Evolutionary conservation across 2,797 vertebrate genomes (phyloP), one percentile per base, ranked within the genome.

Genomic region (Anguilla megastoma): DNA sequence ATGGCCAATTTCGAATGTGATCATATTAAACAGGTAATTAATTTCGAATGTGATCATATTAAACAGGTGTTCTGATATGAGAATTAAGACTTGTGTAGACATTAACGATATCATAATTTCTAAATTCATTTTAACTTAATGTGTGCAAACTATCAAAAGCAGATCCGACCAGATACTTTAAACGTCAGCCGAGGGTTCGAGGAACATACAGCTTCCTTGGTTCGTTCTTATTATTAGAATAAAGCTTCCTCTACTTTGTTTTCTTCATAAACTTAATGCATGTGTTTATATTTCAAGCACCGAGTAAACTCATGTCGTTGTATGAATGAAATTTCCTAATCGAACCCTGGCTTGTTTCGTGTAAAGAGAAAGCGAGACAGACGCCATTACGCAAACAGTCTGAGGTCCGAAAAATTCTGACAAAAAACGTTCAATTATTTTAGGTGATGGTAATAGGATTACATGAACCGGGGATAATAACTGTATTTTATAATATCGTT

Each of bases 311-410:
- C 84, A 7, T 79, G 66, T 10, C 36, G 24, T 63, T 45, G 33
- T 36, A 52, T 54, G 45, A 66, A 85, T 85, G 56, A 69, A 83
- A 85, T 66, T 60, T 71, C 76, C 80, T 2, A 85, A 80, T 89
- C 82, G 79, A 21, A 82, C 8, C 86, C 45, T 74, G 86, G 52
- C 16, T 79, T 58, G 69, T 84, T 84, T 69, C 30, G 54, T 54
- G 30, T 41, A 66, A 86, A 76, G 86, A 87, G 91, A 91, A 93
- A 93, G 90, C 30, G 90, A 92, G 91, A 91, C 94, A 91, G 96
- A 96, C 96, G 96, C 96, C 96, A 96, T 96, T 96, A 96, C 94
- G 94, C 95, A 93, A 91, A 79, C 74, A 94, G 95, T 92, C 94
- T 92, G 80, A 93, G 95, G 96, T 96, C 94, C 95, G 96, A 96